phyloP scores from a whole-genome alignment of 2,888 invertebrate species.

The Darwinula stevensoni region DNA sequence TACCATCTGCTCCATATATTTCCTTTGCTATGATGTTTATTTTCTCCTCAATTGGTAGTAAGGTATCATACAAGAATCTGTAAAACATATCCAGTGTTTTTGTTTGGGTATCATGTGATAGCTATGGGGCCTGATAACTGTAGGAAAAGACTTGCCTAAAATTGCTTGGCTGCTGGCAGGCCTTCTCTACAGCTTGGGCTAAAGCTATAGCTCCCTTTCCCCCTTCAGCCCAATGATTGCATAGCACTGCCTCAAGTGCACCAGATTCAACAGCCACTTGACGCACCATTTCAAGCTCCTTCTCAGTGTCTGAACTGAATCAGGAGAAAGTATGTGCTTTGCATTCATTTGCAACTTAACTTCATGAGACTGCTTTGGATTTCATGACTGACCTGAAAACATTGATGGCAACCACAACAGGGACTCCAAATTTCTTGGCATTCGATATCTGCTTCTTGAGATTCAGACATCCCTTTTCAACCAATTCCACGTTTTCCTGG shows the following conservation, averaged over 20 bases:
- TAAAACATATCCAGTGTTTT: conserved; percentile 6
- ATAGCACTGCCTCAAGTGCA: conserved; percentile 57
- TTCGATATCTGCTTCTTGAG: conserved; percentile 78
- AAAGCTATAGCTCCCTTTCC: conserved; percentile 58
- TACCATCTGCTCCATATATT: conserved; percentile 82
- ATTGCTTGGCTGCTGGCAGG: conserved; percentile 28
- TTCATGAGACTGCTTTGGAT: too few relatives aligned
- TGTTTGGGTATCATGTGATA: not conserved
- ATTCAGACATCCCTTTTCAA: conserved; percentile 63
- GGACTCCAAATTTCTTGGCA: conserved; percentile 57
- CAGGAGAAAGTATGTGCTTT: too few relatives aligned
- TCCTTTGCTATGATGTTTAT: conserved; percentile 57
- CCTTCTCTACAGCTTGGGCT: conserved; percentile 56
- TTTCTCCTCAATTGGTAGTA: conserved; percentile 47
- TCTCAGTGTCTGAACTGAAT: conserved; percentile 47
- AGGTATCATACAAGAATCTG: conserved; percentile 34
- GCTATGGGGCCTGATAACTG: not conserved
- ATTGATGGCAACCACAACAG: conserved; percentile 82
- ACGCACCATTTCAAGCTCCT: conserved; percentile 50
- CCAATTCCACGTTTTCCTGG: conserved; percentile 53
- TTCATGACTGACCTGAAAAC: conserved; percentile 25
- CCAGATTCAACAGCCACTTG: conserved; percentile 39
- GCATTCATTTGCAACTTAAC: too few relatives aligned
- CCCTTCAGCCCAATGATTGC: conserved; percentile 62
- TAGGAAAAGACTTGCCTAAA: conserved; percentile 17